Percentiles rank a stretch among this genome's conserved stretches.
Evolutionary conservation across 37 sponge, comb jelly and placozoan species (phyloP).

Genomic region (Theonella swinhoei): DNA sequence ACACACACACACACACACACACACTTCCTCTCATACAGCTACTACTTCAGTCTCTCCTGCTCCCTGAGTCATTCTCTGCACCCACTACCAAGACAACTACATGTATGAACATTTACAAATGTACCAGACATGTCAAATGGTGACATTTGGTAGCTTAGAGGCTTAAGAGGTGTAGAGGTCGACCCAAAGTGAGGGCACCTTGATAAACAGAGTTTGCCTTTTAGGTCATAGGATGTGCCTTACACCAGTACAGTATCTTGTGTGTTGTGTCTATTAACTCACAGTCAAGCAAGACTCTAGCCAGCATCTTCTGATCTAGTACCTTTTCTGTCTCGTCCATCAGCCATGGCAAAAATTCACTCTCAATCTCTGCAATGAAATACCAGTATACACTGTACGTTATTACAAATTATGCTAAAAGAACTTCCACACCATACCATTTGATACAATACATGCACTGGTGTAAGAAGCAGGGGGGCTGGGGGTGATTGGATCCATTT

Average conservation of each 20-base stretch:
- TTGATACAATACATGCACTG: no score
- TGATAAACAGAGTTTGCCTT: background rate
- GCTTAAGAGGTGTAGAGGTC: no score
- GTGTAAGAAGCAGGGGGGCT: no score
- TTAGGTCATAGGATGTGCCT: background rate
- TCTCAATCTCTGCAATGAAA: slow-evolving; percentile 79
- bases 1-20: no score
- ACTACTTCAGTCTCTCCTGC: no score
- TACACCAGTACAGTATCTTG: background rate
- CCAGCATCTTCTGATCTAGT: slow-evolving; percentile 66
- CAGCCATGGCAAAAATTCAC: slow-evolving; percentile 86
- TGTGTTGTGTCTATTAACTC: background rate
- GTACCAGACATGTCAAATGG: no score
- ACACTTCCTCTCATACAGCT: no score
- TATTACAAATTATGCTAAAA: background rate
- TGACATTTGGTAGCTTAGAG: no score
- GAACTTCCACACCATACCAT: background rate
- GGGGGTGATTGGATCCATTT: no score
- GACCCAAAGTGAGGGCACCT: background rate
- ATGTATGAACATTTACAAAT: no score
- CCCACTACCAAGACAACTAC: no score
- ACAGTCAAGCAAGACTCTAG: slow-evolving; percentile 85
- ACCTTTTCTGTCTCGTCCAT: slow-evolving; percentile 75
- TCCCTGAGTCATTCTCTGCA: no score
- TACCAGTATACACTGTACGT: background rate